Conservation (phyloP, 2,113 vertebrate species). For the Mungos mungo region DNA sequence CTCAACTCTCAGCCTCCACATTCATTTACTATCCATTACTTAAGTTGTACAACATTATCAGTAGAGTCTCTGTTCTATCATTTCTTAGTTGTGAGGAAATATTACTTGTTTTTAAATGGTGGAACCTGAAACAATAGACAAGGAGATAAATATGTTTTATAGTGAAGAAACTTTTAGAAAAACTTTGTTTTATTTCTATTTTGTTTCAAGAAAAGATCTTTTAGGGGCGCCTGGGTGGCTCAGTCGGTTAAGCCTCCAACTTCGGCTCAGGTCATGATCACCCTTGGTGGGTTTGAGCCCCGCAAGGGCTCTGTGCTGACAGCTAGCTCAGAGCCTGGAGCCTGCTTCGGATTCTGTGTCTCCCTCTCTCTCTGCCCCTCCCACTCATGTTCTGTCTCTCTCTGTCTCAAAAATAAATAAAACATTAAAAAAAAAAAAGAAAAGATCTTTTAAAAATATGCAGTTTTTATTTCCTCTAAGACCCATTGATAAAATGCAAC, state of each 20-base stretch:
- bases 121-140: not conserved
- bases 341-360: too few species aligned
- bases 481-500: not conserved
- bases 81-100: not conserved
- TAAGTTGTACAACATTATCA: not conserved
- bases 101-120: slow-evolving; percentile 16
- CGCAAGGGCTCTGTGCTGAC: too few species aligned
- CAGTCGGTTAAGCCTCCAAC: too few species aligned
- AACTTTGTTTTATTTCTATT: not conserved
- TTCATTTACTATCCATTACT: not conserved
- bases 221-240: not conserved
- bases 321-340: too few species aligned
- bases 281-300: too few species aligned
- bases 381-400: too few species aligned
- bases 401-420: too few species aligned
- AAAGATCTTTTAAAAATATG: not conserved
- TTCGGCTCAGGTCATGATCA: too few species aligned
- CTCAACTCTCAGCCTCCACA: not conserved
- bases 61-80: not conserved
- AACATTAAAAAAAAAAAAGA: not conserved
- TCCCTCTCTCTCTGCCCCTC: too few species aligned
- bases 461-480: not conserved
- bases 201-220: not conserved
- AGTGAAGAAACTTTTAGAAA: slow-evolving; percentile 16
- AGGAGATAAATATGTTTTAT: not conserved